These are phyloP conservation scores for Nematolebias whitei DNA, from an alignment of 2,113 vertebrate genomes.

Conservation along the genomic window DNA sequence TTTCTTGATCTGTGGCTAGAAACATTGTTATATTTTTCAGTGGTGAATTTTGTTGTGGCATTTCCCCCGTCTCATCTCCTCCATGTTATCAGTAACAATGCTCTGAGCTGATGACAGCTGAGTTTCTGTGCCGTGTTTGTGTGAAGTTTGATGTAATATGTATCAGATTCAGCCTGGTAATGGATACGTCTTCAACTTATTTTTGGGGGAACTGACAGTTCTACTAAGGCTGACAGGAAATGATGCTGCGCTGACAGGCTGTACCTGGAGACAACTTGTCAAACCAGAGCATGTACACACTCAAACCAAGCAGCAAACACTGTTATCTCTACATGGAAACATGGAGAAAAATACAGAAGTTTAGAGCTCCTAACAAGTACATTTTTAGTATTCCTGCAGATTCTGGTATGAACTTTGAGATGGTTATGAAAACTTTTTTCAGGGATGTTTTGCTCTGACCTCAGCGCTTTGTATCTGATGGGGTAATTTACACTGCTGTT, in stretches of 20 bases:
- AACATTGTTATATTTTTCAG: neutral
- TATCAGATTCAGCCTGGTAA: slow-evolving; percentile 32
- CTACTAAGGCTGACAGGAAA: slow-evolving; percentile 48
- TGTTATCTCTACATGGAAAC: slow-evolving; percentile 7
- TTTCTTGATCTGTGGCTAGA: too few relatives aligned
- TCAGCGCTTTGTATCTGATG: slow-evolving; percentile 22
- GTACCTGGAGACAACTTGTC: slow-evolving; percentile 37
- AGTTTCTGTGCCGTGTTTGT: slow-evolving; percentile 20
- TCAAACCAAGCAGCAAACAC: slow-evolving; percentile 3
- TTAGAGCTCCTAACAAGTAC: neutral
- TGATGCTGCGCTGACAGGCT: slow-evolving; percentile 48
- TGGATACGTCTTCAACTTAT: slow-evolving; percentile 31
- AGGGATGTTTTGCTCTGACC: slow-evolving; percentile 18
- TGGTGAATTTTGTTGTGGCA: slow-evolving; percentile 7
- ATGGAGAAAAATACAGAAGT: neutral
- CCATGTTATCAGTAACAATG: slow-evolving; percentile 16
- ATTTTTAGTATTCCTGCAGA: neutral
- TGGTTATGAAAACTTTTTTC: slow-evolving; percentile 8
- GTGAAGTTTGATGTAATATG: slow-evolving; percentile 24
- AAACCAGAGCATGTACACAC: slow-evolving; percentile 14
- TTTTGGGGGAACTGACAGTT: slow-evolving; percentile 37
- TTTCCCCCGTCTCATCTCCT: slow-evolving; percentile 18
- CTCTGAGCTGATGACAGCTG: slow-evolving; percentile 24
- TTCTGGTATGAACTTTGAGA: slow-evolving; percentile 1
- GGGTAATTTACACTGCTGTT: slow-evolving; percentile 21